A percentile compares a stretch with the other conserved stretches of the same genome.
Evolutionary conservation across 2,888 invertebrate species (phyloP).

Genomic region (Busseola fusca): DNA sequence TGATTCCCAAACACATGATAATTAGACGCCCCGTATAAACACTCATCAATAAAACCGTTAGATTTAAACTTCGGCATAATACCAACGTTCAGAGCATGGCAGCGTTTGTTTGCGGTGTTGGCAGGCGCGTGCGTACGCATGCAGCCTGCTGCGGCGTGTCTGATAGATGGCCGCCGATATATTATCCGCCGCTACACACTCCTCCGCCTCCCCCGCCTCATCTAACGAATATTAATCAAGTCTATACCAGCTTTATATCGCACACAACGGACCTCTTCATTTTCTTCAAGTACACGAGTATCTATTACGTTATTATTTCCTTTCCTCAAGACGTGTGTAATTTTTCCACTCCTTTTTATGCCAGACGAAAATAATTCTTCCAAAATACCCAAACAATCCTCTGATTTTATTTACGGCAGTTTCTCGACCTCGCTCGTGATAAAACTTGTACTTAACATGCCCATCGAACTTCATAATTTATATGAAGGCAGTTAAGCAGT

Average conservation of each 20-base stretch:
- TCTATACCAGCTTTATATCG: slow-evolving; percentile 69
- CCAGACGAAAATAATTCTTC: slow-evolving; percentile 50
- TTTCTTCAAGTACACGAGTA: slow-evolving; percentile 67
- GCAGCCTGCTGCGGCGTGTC: slow-evolving; percentile 67
- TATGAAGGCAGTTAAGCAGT: slow-evolving; percentile 66
- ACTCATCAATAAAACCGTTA: slow-evolving; percentile 45
- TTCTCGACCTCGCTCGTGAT: slow-evolving; percentile 48
- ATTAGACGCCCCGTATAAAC: slow-evolving; percentile 16
- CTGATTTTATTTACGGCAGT: slow-evolving; percentile 51
- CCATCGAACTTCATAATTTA: slow-evolving; percentile 65
- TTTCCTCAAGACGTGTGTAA: slow-evolving; percentile 55
- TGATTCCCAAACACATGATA: neutral
- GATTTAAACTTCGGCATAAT: slow-evolving; percentile 49
- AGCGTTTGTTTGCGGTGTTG: slow-evolving; percentile 63
- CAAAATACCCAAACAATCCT: slow-evolving; percentile 39
- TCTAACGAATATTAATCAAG: slow-evolving; percentile 78
- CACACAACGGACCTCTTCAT: slow-evolving; percentile 70
- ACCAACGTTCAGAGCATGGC: slow-evolving; percentile 66
- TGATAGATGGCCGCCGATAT: slow-evolving; percentile 78
- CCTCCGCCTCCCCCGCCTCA: slow-evolving; percentile 67
- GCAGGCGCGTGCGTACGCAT: slow-evolving; percentile 74
- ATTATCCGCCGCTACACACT: slow-evolving; percentile 72
- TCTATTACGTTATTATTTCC: slow-evolving; percentile 63
- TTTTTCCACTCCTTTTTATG: slow-evolving; percentile 56
- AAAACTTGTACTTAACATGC: slow-evolving; percentile 60